A percentile compares a stretch with the other conserved stretches of the same genome.
Evolutionary conservation across 2,888 invertebrate genomes (phyloP).

Genomic region (Drosophila neonasuta): DNA sequence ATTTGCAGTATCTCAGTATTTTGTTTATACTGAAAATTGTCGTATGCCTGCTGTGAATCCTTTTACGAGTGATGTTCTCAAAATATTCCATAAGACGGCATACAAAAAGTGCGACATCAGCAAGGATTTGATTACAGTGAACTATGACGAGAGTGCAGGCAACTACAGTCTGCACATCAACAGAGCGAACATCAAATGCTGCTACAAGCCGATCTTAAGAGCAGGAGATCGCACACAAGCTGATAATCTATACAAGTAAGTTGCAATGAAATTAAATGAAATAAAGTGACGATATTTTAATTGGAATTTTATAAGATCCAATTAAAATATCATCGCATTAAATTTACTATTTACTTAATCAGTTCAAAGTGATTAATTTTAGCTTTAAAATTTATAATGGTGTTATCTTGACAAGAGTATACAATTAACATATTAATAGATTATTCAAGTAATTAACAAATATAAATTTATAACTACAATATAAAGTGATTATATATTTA

Average conservation of each 20-base stretch:
- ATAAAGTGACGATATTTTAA: too few relatives aligned
- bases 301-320: too few relatives aligned
- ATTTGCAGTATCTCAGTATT: constrained; percentile 52
- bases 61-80: constrained; percentile 83
- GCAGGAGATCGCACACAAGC: constrained; percentile 61
- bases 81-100: constrained; percentile 82
- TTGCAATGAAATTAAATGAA: too few relatives aligned
- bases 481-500: too few relatives aligned
- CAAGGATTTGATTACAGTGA: constrained; percentile 64
- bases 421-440: too few relatives aligned
- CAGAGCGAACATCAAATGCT: constrained; percentile 65
- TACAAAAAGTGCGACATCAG: constrained; percentile 83
- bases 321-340: too few relatives aligned
- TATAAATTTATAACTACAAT: too few relatives aligned
- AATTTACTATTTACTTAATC: too few relatives aligned
- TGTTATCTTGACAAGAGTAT: too few relatives aligned
- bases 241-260: constrained; percentile 67
- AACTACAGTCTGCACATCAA: constrained; percentile 64
- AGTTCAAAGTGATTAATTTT: background rate
- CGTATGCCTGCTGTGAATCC: constrained; percentile 85
- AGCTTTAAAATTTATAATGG: too few relatives aligned
- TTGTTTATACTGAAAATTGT: constrained; percentile 84
- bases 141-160: constrained; percentile 54
- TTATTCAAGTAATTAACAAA: too few relatives aligned
- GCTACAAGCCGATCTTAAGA: constrained; percentile 75